Conservation (phyloP, 2,797 vertebrate species). For the Cuculus canorus region DNA sequence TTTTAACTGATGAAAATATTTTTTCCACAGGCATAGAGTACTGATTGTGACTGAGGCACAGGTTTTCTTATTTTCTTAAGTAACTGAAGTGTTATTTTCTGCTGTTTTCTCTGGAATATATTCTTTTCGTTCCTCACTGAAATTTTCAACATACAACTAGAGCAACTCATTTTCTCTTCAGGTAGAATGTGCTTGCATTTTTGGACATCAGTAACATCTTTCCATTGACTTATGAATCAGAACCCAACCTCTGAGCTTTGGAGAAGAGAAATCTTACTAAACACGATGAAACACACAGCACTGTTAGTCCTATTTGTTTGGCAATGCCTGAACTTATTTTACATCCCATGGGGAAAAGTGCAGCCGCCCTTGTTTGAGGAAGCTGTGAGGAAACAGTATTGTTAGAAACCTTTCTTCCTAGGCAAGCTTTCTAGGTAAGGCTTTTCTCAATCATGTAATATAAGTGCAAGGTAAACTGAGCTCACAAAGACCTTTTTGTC, state of each 20-base stretch:
- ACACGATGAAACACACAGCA: rapidly evolving
- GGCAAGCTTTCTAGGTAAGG: background rate
- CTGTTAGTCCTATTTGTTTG: background rate
- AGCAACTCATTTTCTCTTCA: background rate
- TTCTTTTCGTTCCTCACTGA: background rate
- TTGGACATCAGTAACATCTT: background rate
- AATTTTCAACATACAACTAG: background rate
- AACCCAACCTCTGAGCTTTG: background rate
- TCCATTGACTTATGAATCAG: background rate
- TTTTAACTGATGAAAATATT: background rate
- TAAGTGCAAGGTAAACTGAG: background rate
- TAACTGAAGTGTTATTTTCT: background rate
- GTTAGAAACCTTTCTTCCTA: background rate
- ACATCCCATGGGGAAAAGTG: background rate
- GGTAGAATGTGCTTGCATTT: background rate
- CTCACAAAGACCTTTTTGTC: background rate
- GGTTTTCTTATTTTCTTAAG: background rate
- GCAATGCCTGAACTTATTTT: background rate
- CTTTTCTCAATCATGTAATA: background rate
- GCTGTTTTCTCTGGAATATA: background rate
- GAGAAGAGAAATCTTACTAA: background rate
- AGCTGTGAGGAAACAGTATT: background rate
- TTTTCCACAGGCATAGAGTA: background rate
- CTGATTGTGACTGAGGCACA: background rate
- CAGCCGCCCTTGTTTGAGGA: background rate